Conservation (phyloP, 1,140 invertebrate genomes). For the Drosophila triauraria region DNA sequence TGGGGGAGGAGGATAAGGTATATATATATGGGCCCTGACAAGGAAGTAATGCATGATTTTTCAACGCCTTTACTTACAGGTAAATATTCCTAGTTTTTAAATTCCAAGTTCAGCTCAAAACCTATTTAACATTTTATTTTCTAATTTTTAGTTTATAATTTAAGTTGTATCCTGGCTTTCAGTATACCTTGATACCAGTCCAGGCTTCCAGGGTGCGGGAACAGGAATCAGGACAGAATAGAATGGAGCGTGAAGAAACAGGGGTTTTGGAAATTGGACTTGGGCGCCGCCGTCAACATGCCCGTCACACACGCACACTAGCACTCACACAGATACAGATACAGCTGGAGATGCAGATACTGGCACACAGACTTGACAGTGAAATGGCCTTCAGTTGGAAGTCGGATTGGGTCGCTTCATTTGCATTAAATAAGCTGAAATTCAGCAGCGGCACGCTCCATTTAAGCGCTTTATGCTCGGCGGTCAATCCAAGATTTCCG, state of each 20-base stretch:
- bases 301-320: constrained; percentile 32
- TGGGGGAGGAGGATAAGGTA: no score
- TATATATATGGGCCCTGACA: no score
- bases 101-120: no score
- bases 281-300: constrained; percentile 60
- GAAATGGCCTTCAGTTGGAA: constrained; percentile 59
- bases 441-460: constrained; percentile 78
- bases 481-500: constrained; percentile 58
- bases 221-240: constrained; percentile 5
- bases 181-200: no score
- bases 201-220: constrained; percentile 1
- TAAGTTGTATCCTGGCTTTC: no score
- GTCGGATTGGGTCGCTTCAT: constrained; percentile 72
- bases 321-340: constrained; percentile 10
- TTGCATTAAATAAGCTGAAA: constrained; percentile 85
- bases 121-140: no score
- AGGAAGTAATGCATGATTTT: no score
- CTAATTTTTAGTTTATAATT: no score
- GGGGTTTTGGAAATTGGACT: constrained; percentile 4
- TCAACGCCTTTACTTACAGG: no score
- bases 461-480: constrained; percentile 76
- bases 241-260: constrained; percentile 12
- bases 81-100: no score
- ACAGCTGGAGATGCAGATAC: not conserved
- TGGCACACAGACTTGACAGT: constrained; percentile 56